A percentile compares a stretch with the other conserved stretches of the same genome.
Conservation (phyloP, 1,140 invertebrate species). For the Bombus waltoni region DNA sequence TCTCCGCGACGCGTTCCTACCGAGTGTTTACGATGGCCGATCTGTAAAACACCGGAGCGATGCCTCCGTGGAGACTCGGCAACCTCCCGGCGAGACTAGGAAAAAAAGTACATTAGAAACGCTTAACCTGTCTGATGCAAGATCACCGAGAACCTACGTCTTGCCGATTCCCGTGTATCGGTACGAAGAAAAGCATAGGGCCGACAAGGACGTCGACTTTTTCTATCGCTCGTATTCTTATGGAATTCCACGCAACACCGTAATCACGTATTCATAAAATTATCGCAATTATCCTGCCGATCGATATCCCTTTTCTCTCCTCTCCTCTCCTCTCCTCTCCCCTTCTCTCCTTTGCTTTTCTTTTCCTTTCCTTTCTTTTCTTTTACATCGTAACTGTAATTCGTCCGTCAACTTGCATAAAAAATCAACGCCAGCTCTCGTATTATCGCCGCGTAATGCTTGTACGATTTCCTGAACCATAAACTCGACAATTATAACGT, state of each 20-base stretch:
- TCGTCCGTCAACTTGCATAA: neutral
- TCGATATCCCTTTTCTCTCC: neutral
- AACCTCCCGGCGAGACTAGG: too few relatives aligned
- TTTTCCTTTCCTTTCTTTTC: too few relatives aligned
- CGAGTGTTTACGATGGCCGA: neutral
- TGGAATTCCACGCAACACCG: slow-evolving; percentile 1
- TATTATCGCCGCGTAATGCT: neutral
- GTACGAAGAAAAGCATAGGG: slow-evolving; percentile 7
- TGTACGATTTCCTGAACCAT: neutral
- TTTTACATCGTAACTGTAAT: neutral
- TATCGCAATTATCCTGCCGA: slow-evolving; percentile 29
- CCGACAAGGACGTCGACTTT: slow-evolving; percentile 52
- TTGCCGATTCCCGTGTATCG: slow-evolving; percentile 29
- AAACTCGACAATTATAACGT: neutral
- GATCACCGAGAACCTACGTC: slow-evolving; percentile 58
- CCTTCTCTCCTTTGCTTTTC: too few relatives aligned
- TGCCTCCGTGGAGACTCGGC: neutral
- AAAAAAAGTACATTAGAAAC: slow-evolving; percentile 31
- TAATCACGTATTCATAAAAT: slow-evolving; percentile 52
- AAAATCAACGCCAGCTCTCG: slow-evolving; percentile 4
- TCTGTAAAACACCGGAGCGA: neutral
- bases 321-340: too few relatives aligned
- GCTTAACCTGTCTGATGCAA: slow-evolving; percentile 63
- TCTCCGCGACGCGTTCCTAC: neutral
- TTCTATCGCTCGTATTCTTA: neutral